Base-by-base conservation (phyloP, 1,140 invertebrate species). In the Musca vetustissima region DNA sequence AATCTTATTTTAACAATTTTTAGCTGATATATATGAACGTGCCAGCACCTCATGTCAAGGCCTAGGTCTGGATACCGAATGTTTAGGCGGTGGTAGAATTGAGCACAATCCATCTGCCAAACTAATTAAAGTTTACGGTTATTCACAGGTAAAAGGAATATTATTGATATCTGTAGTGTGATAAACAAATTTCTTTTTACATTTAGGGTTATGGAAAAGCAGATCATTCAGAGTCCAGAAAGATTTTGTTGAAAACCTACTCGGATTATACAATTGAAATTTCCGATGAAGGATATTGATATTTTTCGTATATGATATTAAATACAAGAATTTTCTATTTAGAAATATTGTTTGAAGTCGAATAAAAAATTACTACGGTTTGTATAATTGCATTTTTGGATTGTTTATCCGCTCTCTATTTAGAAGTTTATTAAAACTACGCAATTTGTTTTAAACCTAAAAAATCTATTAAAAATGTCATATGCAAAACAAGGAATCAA, bases 1-100 rank as follows among this genome's bases (percentile, higher is more conserved):
- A 52, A 52, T 28, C 2, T 28, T 2, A 11, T 69, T 15, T 68
- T 67, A 66, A 66, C 66, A 50, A 71, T 43, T 68, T 74, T 0
- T 72, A 89, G 88, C 86, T 67, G 89, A 92, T 74, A 90, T 91
- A 57, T 89, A 88, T 70, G 89, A 92, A 50, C 84, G 86, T 71
- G 84, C 83, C 4, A 77, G 73, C 32, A 76, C 74, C 28, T 70
- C 69, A 4, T 73, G 73, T 15, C 71, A 75, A 47, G 70, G 67
- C 9, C 71, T 80, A 21, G 85, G 85, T 9, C 69, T 92, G 69
- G 86, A 89, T 52, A 84, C 86, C 59, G 86, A 92, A 72, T 92
- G 91, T 77, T 74, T 90, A 4, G 92, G 92, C 4, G 92, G 92
- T 57, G 92, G 92, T n/a, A 84, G 91, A 70, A 93, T 94, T 71